Conservation (phyloP, 2,888 invertebrate species). For the Drosophila heteroneura region DNA sequence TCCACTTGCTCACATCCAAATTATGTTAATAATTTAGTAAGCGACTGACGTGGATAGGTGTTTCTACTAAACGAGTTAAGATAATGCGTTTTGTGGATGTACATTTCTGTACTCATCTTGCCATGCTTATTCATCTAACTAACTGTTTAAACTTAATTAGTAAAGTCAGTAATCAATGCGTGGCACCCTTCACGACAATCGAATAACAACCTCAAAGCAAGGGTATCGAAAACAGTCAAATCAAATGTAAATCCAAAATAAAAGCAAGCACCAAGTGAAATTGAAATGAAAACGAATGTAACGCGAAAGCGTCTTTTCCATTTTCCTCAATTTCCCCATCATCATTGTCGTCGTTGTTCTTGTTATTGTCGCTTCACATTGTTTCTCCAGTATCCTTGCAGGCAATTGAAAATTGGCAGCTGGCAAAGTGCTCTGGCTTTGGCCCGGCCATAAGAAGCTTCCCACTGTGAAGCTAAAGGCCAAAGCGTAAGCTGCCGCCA, state of each 20-base stretch:
- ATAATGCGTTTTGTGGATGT: background rate
- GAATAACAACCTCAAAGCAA: background rate
- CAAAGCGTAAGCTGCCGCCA: slow-evolving; percentile 32
- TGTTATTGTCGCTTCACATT: slow-evolving; percentile 46
- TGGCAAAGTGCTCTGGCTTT: slow-evolving; percentile 68
- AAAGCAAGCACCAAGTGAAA: slow-evolving; percentile 74
- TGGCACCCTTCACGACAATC: background rate
- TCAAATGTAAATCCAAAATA: slow-evolving; percentile 80
- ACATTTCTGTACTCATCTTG: background rate
- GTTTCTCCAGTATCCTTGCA: slow-evolving; percentile 51
- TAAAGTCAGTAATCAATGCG: background rate
- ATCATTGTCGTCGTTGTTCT: slow-evolving; percentile 23
- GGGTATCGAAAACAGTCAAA: slow-evolving; percentile 63
- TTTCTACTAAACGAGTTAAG: background rate
- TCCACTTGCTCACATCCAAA: background rate
- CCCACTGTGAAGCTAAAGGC: slow-evolving; percentile 37
- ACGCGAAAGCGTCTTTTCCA: slow-evolving; percentile 51
- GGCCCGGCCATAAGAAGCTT: slow-evolving; percentile 24
- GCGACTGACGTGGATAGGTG: background rate
- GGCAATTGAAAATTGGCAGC: slow-evolving; percentile 80
- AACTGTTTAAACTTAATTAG: background rate
- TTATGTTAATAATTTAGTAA: background rate
- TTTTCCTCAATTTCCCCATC: slow-evolving; percentile 51
- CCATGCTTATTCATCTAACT: background rate
- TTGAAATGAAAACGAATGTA: slow-evolving; percentile 73